Evolutionary conservation across 1,140 invertebrate species (phyloP).

Genomic region (Sarcophaga bullata): DNA sequence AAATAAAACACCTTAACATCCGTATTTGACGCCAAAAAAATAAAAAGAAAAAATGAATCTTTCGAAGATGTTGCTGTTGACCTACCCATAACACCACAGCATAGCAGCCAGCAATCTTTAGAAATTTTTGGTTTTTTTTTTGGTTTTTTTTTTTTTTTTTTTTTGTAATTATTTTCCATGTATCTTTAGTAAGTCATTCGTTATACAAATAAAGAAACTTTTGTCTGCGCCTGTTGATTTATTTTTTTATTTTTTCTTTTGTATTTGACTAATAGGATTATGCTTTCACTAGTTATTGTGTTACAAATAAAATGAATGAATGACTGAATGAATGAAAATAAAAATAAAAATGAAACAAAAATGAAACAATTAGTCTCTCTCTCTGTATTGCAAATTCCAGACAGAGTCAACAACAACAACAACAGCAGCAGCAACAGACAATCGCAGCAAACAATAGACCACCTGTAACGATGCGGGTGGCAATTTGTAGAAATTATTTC

Average conservation of each 20-base stretch:
- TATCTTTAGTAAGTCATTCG: not conserved
- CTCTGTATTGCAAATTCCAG: not conserved
- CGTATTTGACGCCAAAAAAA: conserved; percentile 7
- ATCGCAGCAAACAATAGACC: not conserved
- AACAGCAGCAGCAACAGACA: not conserved
- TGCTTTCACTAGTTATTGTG: conserved; percentile 30
- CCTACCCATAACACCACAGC: conserved; percentile 17
- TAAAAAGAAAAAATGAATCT: not conserved
- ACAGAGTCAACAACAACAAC: not conserved
- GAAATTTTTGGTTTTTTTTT: not conserved
- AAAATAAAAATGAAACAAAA: conserved; percentile 13
- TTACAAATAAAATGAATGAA: not conserved
- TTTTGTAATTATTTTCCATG: not conserved
- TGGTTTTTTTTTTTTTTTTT: not conserved
- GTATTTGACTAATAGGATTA: conserved; percentile 33
- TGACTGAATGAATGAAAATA: not conserved
- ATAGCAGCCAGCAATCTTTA: not conserved
- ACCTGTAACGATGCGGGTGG: conserved; percentile 29
- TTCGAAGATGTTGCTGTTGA: conserved; percentile 6
- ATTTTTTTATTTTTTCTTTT: conserved; percentile 4
- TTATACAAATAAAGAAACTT: not conserved
- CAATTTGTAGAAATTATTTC: conserved; percentile 20
- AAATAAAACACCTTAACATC: conserved; percentile 5
- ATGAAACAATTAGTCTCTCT: not conserved
- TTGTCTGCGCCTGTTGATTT: not conserved